Base-by-base conservation (phyloP, 2,113 vertebrate species). In the Carassius auratus region DNA sequence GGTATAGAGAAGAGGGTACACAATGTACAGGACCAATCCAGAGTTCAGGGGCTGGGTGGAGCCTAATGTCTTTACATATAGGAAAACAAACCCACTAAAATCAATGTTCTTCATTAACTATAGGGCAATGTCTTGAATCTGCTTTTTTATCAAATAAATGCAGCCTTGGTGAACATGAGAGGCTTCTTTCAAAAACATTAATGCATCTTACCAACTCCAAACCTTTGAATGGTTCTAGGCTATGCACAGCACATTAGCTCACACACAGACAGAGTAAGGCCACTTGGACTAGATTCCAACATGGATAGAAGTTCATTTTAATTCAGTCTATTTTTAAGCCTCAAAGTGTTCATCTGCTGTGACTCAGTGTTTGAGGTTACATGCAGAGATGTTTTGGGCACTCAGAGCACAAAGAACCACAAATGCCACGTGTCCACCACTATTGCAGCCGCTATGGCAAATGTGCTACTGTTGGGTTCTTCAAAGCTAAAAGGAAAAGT, bases 381-480 rank as follows among this genome's bases (percentile, higher is more conserved):
- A 66, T 38, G 21, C n/a, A 50, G 78, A 62, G 14, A 48, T 61
- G 77, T 69, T 61, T 71, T 69, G 26, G 21, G 71, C 74, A 77
- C 45, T 55, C 15, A 8, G 74, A 57, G 26, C 86, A 87, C 85
- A 71, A 83, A 82, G 62, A 36, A 81, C 17, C 66, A 57, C 50
- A 81, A 26, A 62, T 61, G 50, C 74, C 19, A 59, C 23, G 73
- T 36, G 45, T 42, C 69, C 52, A 48, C 50, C 36, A 76, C 68
- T 66, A 61, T 55, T 50, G 62, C 89, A 88, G 89, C 87, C 85
- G 87, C 75, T 74, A 33, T 61, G 74, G 23, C 17, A 8, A 36
- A 13, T 17, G 8, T 59, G 19, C 76, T 14, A 19, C 19, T 61
- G 55, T 8, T 42, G 8, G 14, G 23, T 21, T 76, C 52, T 21